phyloP scores from a whole-genome alignment of 2,113 vertebrate species.

The Psephotus haematonotus region DNA sequence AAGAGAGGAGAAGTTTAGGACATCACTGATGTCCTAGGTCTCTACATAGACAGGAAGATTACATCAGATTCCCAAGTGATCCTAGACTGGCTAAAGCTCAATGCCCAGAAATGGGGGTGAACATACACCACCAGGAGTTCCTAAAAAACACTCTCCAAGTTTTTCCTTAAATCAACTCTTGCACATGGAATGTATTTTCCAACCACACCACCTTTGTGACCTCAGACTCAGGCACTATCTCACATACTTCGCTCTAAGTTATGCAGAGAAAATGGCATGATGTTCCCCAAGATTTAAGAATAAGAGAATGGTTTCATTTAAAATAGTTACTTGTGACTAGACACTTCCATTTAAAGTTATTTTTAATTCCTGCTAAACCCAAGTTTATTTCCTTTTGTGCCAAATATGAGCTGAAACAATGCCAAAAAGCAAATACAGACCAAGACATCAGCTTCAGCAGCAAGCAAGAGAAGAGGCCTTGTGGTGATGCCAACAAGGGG shows the following conservation, averaged over 20 bases:
- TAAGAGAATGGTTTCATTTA: background rate
- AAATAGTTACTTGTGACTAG: background rate
- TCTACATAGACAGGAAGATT: background rate
- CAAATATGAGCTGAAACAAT: background rate
- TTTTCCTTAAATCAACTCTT: background rate
- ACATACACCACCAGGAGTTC: background rate
- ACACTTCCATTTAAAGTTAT: background rate
- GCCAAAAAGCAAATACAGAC: background rate
- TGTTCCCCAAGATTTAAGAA: background rate
- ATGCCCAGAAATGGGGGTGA: background rate
- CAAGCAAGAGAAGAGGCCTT: background rate
- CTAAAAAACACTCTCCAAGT: fast-evolving
- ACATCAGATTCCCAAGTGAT: background rate
- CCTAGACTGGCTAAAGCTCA: background rate
- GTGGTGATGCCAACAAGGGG: background rate
- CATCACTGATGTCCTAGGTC: background rate
- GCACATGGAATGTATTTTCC: background rate
- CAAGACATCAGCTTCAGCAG: background rate
- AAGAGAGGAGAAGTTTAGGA: background rate
- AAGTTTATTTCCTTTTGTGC: background rate
- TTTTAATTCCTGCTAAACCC: background rate
- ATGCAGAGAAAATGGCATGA: background rate
- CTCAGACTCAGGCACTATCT: background rate
- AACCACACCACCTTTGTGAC: background rate
- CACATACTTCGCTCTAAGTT: background rate